These are phyloP conservation scores for Eutolmus rufibarbis DNA, from an alignment of 2,888 invertebrate genomes.

Conservation along the genomic window DNA sequence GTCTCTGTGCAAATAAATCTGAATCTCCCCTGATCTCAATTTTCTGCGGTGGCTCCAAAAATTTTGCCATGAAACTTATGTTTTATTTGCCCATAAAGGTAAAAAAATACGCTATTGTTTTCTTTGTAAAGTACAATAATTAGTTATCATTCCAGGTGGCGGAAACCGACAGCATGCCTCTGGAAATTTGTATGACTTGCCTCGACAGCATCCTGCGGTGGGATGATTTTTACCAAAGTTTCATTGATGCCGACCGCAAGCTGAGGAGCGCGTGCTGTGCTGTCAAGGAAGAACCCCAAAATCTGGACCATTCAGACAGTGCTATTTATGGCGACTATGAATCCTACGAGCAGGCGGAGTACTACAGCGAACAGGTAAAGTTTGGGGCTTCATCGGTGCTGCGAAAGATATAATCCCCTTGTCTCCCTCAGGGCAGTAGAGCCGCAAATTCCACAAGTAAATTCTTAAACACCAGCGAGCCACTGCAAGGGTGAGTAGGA, in stretches of 20 bases:
- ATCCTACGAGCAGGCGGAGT: not conserved
- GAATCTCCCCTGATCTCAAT: not conserved
- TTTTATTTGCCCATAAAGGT: not conserved
- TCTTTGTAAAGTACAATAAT: not conserved
- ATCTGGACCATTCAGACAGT: not conserved
- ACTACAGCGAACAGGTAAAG: not conserved
- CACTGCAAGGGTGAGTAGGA: not conserved
- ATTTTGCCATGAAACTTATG: not conserved
- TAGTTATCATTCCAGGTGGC: not conserved
- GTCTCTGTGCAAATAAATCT: not conserved
- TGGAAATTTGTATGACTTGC: not conserved
- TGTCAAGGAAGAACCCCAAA: not conserved
- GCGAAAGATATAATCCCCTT: not conserved
- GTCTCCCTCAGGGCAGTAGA: not conserved
- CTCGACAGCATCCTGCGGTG: not conserved
- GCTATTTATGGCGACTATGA: not conserved
- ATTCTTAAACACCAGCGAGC: not conserved
- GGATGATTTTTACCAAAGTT: conserved; percentile 11
- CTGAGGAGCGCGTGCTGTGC: not conserved
- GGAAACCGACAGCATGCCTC: not conserved
- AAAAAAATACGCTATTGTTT: not conserved
- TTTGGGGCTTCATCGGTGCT: not conserved
- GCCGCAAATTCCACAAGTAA: not conserved
- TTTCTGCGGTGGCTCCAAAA: not conserved
- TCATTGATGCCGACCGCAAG: not conserved